Base-by-base conservation (phyloP, 2,797 vertebrate species). In the Rhadinocentrus ornatus region DNA sequence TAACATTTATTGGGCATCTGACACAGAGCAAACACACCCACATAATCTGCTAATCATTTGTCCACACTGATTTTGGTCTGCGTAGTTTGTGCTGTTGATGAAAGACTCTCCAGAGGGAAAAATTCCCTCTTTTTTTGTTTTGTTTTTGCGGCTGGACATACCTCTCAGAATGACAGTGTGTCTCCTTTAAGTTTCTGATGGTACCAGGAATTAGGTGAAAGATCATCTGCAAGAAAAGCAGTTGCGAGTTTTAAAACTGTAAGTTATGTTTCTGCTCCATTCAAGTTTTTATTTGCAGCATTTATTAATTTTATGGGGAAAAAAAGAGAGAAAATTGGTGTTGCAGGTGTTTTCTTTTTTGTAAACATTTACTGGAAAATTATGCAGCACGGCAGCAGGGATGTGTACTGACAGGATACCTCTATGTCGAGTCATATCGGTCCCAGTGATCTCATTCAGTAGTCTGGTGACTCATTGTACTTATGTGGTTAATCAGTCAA, bases 381-480 rank as follows among this genome's bases (percentile, higher is more conserved):
- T 41, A 61, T 68, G 46, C 37, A 46, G 8, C 52, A 6, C 53
- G 64, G 62, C 57, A n/a, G 54, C 41, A 57, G 15, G 48, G 50
- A 15, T 9, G 18, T 15, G 56, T 39, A 64, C 29, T 61, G 61
- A 72, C 74, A 29, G 27, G 27, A 22, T 32, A 24, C 27, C 54
- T 64, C 27, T 32, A 4, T 31, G 46, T 27, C 32, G 32, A 82
- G 75, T 85, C 85, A 80, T 32, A 63, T 53, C 82, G 85, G 78
- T 90, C 89, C 86, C 50, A 11, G 41, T 62, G 8, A 26, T 69
- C 39, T 76, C 67, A 39, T 27, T 72, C 46, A 63, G 39, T 5
- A 4, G 68, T 35, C 37, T 2, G 3, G 31, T 86, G 86, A 91
- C 56, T 82, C 77, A 73, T 39, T 69, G 9, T 29, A 18, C 13